Evolutionary conservation across 2,797 vertebrate species (phyloP).

Genomic region (Antennarius maculatus): DNA sequence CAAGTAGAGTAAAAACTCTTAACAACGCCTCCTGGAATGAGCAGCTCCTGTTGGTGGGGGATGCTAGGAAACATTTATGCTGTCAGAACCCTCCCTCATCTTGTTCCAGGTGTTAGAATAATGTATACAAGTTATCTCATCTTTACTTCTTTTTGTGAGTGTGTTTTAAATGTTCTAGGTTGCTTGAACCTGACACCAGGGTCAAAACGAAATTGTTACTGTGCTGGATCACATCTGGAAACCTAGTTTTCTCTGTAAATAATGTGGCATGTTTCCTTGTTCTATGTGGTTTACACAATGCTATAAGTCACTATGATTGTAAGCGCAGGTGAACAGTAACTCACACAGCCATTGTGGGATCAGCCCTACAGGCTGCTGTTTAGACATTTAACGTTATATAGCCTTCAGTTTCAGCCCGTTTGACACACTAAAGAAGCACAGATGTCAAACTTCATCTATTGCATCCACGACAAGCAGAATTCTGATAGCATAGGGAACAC

Average conservation of each 20-base stretch:
- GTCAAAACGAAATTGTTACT: background rate
- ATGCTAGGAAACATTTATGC: background rate
- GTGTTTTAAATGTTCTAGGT: too few species aligned
- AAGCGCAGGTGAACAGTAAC: background rate
- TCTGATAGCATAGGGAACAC: conserved; percentile 33
- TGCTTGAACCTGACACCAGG: too few species aligned
- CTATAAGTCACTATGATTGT: background rate
- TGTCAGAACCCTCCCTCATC: conserved; percentile 7
- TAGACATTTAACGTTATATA: background rate
- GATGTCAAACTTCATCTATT: conserved; percentile 26
- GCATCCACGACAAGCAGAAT: conserved; percentile 17
- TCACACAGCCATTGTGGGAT: background rate
- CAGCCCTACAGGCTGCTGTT: background rate
- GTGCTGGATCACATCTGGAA: background rate
- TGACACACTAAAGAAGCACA: conserved; percentile 1
- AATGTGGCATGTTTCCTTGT: background rate
- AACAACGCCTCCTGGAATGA: background rate
- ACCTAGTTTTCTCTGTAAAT: background rate
- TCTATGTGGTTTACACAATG: conserved; percentile 5
- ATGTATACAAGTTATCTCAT: too few species aligned
- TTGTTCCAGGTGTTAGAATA: too few species aligned
- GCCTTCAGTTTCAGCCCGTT: conserved; percentile 17
- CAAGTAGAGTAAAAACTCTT: background rate
- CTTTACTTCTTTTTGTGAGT: too few species aligned
- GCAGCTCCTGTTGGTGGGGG: background rate